Percentiles rank a stretch among this genome's conserved stretches.
phyloP scores from a whole-genome alignment of 2,797 vertebrate species.

The Aplochiton taeniatus region DNA sequence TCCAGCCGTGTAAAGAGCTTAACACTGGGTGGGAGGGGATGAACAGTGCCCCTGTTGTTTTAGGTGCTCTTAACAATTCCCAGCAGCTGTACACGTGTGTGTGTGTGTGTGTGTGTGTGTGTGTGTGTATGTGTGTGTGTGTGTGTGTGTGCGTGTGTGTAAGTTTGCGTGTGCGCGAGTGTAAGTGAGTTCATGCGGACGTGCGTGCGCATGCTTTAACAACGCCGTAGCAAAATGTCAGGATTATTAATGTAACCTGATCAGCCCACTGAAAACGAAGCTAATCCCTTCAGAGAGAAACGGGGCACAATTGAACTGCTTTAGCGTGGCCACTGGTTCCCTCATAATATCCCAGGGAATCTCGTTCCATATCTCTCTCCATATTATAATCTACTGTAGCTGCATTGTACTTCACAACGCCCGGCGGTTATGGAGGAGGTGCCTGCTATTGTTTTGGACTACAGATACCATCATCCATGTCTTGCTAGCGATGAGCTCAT shows the following conservation, averaged over 20 bases:
- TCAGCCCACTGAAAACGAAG: slow-evolving; percentile 69
- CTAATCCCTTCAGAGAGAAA: slow-evolving; percentile 67
- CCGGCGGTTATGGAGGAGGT: slow-evolving; percentile 36
- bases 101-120: slow-evolving; percentile 23
- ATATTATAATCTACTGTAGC: slow-evolving; percentile 32
- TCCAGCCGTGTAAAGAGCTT: slow-evolving; percentile 69
- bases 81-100: slow-evolving; percentile 46
- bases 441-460: slow-evolving; percentile 38
- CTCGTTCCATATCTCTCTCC: slow-evolving; percentile 30
- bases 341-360: slow-evolving; percentile 40
- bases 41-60: slow-evolving; percentile 63
- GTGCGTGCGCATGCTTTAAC: slow-evolving; percentile 31
- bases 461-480: slow-evolving; percentile 37
- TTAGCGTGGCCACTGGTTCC: slow-evolving; percentile 38
- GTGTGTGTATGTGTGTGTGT: slow-evolving; percentile 3
- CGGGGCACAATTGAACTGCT: slow-evolving; percentile 50
- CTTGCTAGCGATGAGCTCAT: slow-evolving; percentile 58
- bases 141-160: background rate
- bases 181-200: slow-evolving; percentile 12
- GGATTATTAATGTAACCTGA: slow-evolving; percentile 63
- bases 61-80: slow-evolving; percentile 59
- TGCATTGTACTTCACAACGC: slow-evolving; percentile 34
- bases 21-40: slow-evolving; percentile 72
- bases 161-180: background rate
- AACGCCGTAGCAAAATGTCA: slow-evolving; percentile 41